phyloP scores from a whole-genome alignment of 2,113 vertebrate genomes.

The Rallus limicola region DNA sequence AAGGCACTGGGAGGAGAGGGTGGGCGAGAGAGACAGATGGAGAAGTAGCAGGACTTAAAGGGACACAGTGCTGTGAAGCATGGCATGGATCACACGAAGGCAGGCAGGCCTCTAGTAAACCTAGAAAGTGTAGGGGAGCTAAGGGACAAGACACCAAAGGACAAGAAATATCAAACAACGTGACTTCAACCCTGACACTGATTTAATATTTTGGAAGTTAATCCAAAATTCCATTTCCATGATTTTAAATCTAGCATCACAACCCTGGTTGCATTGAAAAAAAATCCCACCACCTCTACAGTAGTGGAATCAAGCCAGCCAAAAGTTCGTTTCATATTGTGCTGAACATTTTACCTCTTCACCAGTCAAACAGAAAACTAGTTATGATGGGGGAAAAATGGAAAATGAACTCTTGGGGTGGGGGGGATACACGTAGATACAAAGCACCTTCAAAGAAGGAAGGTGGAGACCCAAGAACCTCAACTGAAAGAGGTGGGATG shows the following conservation, averaged over 20 bases:
- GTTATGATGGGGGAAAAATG: neutral
- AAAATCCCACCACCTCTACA: neutral
- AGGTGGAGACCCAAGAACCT: neutral
- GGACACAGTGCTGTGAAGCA: neutral
- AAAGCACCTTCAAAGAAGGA: neutral
- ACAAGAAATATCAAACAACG: neutral
- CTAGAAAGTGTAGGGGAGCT: neutral
- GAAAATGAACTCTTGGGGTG: neutral
- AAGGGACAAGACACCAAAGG: neutral
- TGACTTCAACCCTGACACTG: neutral
- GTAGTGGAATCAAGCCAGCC: neutral
- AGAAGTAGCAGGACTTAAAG: neutral
- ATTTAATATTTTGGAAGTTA: neutral
- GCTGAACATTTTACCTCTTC: neutral
- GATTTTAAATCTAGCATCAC: neutral
- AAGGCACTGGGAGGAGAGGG: neutral
- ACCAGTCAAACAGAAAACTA: neutral
- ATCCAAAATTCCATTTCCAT: neutral
- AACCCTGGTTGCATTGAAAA: neutral
- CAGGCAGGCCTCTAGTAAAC: neutral
- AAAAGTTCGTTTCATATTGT: neutral
- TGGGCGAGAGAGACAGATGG: neutral
- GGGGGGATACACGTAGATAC: neutral
- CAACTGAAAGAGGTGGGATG: neutral
- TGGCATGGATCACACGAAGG: neutral